Evolutionary conservation across 2,797 vertebrate species (phyloP), one percentile per base, ranked within the genome.

Genomic region (Macropodus opercularis): DNA sequence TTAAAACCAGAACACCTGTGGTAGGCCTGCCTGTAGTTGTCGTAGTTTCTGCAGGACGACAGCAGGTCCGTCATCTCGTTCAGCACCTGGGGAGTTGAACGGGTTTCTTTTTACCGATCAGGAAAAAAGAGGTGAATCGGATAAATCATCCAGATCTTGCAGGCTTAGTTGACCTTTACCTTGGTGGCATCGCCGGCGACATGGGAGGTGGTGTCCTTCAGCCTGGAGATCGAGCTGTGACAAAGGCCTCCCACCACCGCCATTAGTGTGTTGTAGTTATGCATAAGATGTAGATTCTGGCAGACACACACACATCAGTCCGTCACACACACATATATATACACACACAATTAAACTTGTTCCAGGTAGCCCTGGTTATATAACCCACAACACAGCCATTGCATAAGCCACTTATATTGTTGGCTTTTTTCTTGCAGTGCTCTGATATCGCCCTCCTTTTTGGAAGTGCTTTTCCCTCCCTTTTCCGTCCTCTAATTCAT

Each of bases 211-310:
- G 96, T 98, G 82, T 98, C 96, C 89, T 98, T 98, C 70, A 98
- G 94, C 83, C 96, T 93, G 78, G 95, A 98, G 84, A 98, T 98
- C 0, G 96, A 95, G 89, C 96, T 98, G 86, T 98, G 96, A 65
- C 94, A 96, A 3, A 98, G 91, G 36, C 96, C 96, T 55, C 96
- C 96, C 65, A 98, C 95, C 76, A 98, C 96, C 5, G 96, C 96
- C 96, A 98, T 98, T 92, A 98, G 84, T 8, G 96, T 97, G 85
- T 98, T 98, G 84, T 95, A 98, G 90, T 98, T 98, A 88, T 97
- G 96, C 66, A 96, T 92, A 60, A 93, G 89, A 62, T 96, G 94
- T 50, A 98, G 94, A 85, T 94, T 93, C 96, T 98, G 76, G 60
- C 26, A 32, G 65, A 78, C 5, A 32, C 11, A 55, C 40, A 68